A percentile compares a stretch with the other conserved stretches of the same genome.
These are phyloP conservation scores for Plagodis dolabraria DNA, from an alignment of 2,888 invertebrate species.

Conservation along the genomic window DNA sequence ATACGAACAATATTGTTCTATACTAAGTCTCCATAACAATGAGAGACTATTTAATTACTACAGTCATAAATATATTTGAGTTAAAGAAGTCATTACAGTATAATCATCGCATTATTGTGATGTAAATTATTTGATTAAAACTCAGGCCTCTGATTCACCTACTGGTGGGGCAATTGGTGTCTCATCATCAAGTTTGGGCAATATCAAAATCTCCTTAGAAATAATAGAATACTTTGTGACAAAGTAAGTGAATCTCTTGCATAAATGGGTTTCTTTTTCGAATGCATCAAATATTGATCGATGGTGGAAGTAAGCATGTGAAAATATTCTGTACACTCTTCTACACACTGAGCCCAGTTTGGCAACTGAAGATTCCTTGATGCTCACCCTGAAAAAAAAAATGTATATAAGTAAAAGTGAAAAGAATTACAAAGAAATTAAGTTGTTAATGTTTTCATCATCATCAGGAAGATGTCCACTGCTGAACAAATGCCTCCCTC, in stretches of 20 bases:
- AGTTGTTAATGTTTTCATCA: too few species aligned
- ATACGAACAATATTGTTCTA: too few species aligned
- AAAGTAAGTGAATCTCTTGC: constrained; percentile 98
- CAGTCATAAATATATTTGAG: too few species aligned
- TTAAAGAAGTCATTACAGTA: too few species aligned
- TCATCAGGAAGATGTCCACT: too few species aligned
- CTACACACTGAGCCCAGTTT: constrained; percentile 99
- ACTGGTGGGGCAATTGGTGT: constrained; percentile 80
- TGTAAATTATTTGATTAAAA: constrained; percentile 9
- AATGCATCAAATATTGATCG: constrained; percentile 98
- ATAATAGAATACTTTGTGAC: constrained; percentile 99
- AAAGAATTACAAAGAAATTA: too few species aligned
- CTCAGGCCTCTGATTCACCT: constrained; percentile 82
- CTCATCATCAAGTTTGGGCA: constrained; percentile 96
- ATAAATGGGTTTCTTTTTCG: constrained; percentile 97
- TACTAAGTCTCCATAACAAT: too few species aligned
- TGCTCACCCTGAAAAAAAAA: constrained; percentile 92
- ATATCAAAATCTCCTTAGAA: constrained; percentile 99
- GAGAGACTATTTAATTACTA: too few species aligned
- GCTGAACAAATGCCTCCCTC: too few species aligned
- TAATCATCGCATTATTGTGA: too few species aligned
- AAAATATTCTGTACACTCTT: constrained; percentile 99
- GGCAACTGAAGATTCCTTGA: constrained; percentile 99
- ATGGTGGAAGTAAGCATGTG: constrained; percentile 99
- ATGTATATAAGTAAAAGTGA: not conserved